Evolutionary conservation across 2,797 vertebrate species (phyloP).

Genomic region (Schizothorax lantsangensis): DNA sequence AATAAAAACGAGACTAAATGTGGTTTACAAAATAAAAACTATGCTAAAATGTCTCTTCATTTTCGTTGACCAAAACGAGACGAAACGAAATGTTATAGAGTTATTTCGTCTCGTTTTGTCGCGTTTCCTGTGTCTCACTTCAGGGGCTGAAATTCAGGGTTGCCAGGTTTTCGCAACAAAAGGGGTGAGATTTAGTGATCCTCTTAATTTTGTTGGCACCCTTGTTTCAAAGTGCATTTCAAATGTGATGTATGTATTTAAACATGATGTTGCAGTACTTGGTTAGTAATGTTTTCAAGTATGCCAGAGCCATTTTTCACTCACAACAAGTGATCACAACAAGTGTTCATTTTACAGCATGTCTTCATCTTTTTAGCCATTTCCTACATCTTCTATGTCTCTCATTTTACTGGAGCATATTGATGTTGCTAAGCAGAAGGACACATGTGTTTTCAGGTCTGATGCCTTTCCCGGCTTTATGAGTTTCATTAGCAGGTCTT

Average conservation of each 20-base stretch:
- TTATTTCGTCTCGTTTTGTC: no score
- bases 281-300: not conserved
- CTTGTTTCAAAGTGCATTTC: not conserved
- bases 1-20: no score
- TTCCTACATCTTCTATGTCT: not conserved
- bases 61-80: no score
- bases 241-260: not conserved
- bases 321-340: not conserved
- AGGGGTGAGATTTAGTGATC: not conserved
- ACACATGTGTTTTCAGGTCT: conserved; percentile 10
- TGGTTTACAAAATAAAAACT: no score
- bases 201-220: not conserved
- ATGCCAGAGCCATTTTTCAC: not conserved
- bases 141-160: no score
- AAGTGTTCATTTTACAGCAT: not conserved
- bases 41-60: no score
- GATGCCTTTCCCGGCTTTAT: conserved; percentile 29
- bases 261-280: not conserved
- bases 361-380: not conserved
- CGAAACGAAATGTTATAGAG: no score
- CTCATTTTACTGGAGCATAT: not conserved
- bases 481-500: conserved; percentile 35
- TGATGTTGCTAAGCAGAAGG: conserved; percentile 35
- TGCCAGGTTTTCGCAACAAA: no score
- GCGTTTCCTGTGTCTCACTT: no score